These are phyloP conservation scores for Tenthredo livida DNA, from an alignment of 2,888 invertebrate species.

Conservation along the genomic window DNA sequence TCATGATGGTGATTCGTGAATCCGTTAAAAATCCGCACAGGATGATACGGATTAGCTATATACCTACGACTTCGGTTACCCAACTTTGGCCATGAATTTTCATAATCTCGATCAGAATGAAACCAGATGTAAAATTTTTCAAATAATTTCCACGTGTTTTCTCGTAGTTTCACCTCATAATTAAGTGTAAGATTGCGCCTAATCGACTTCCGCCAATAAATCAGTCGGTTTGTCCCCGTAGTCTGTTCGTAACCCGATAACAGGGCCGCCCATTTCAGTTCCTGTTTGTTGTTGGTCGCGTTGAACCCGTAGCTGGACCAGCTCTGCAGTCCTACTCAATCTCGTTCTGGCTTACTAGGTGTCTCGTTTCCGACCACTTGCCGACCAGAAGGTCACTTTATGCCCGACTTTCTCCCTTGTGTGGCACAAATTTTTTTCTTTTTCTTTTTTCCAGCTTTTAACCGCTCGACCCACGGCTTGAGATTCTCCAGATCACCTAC, in stretches of 20 bases:
- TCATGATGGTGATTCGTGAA: constrained; percentile 52
- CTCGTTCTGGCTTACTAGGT: constrained; percentile 50
- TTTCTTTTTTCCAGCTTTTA: not conserved
- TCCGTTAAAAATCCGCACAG: constrained; percentile 55
- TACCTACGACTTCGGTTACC: not conserved
- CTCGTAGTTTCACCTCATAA: constrained; percentile 62
- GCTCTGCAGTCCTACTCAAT: constrained; percentile 2
- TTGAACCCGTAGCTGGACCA: constrained; percentile 48
- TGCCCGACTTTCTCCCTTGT: constrained; percentile 36
- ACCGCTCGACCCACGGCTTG: constrained; percentile 37
- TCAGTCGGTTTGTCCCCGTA: constrained; percentile 61
- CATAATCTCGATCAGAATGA: not conserved
- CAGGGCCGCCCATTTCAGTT: constrained; percentile 67
- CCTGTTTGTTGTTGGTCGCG: constrained; percentile 71
- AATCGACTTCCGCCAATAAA: constrained; percentile 74
- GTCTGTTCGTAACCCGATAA: constrained; percentile 68
- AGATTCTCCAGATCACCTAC: constrained; percentile 49
- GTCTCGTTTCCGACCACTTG: constrained; percentile 63
- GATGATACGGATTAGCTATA: constrained; percentile 57
- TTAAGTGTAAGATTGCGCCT: constrained; percentile 67
- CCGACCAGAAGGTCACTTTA: constrained; percentile 58
- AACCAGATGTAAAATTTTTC: not conserved
- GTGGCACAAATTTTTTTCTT: not conserved
- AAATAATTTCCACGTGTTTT: constrained; percentile 1
- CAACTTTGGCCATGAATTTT: not conserved